Base-by-base conservation (phyloP, 2,113 vertebrate genomes). In the Rhabdornis inornatus region DNA sequence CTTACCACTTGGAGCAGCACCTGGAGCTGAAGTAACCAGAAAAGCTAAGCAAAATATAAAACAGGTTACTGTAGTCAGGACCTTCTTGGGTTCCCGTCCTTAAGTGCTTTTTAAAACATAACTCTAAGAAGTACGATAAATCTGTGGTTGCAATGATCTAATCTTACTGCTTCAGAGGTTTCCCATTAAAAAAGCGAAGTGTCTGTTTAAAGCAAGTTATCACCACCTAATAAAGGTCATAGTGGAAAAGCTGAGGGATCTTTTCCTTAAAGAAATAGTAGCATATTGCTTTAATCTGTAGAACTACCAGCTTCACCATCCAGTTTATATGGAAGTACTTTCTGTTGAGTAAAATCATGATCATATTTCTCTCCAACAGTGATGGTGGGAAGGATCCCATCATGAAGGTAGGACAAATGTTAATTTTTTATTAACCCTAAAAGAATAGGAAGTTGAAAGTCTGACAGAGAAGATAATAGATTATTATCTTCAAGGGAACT, bases 341-440 rank as follows among this genome's bases (percentile, higher is more conserved):
- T 12, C n/a, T 0, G 0, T 3, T 61, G 31, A 71, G 22, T 40
- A 53, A 53, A 37, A 57, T 19, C 1, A 17, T n/a, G 20, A 28
- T 31, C 22, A 37, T 5, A 15, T 37, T 63, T 61, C 47, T 84
- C 24, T 82, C 17, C 3, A 44, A 2, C 1, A 4, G 12, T 30
- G 18, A 55, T 31, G 15, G 44, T 31, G 13, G 44, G 16, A 82
- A 71, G 22, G 11, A 78, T 57, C 19, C 21, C 24, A 57, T 27
- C 12, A 61, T 1, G 3, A 10, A 15, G 16, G 25, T 5, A 35
- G 4, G 7, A 6, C 10, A 82, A 57, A 40, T 30, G 6, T 17
- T 55, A 11, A 3, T 63, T 66, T 83, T 70, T 37, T 40, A 35
- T 19, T 57, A 70, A 61, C 15, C 27, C 18, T 50, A 30, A 11